phyloP scores from a whole-genome alignment of 2,113 vertebrate genomes.

The Ochotona curzoniae region DNA sequence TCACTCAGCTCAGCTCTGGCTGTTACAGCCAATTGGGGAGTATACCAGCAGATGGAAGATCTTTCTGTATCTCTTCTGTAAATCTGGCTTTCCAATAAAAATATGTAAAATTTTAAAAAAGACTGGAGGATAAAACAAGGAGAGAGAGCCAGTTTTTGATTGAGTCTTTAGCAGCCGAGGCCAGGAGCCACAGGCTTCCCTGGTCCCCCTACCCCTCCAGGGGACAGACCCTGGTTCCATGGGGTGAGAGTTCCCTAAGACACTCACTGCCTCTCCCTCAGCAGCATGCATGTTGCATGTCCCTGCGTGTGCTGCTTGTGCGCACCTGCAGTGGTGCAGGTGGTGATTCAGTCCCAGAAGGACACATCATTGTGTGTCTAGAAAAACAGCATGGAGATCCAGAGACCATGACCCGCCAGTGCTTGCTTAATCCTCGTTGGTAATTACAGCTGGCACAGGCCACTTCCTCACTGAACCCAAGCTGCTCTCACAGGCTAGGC shows the following conservation, averaged over 20 bases:
- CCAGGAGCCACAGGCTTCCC: not conserved
- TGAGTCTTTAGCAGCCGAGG: not conserved
- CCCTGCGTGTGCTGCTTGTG: not conserved
- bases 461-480: not conserved
- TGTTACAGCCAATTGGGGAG: too few species aligned
- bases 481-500: not conserved
- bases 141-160: not conserved
- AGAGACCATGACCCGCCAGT: not conserved
- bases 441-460: not conserved
- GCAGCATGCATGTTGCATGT: accelerated
- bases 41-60: too few species aligned
- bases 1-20: too few species aligned
- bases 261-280: not conserved
- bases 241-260: not conserved
- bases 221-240: not conserved
- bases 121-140: not conserved
- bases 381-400: not conserved
- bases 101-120: not conserved
- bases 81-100: too few species aligned
- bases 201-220: accelerated
- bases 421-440: not conserved
- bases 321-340: not conserved
- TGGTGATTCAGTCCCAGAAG: not conserved
- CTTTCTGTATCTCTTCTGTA: too few species aligned
- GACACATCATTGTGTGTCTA: constrained; percentile 15